Base-by-base conservation (phyloP, 2,113 vertebrate genomes). In the Elachura formosa region DNA sequence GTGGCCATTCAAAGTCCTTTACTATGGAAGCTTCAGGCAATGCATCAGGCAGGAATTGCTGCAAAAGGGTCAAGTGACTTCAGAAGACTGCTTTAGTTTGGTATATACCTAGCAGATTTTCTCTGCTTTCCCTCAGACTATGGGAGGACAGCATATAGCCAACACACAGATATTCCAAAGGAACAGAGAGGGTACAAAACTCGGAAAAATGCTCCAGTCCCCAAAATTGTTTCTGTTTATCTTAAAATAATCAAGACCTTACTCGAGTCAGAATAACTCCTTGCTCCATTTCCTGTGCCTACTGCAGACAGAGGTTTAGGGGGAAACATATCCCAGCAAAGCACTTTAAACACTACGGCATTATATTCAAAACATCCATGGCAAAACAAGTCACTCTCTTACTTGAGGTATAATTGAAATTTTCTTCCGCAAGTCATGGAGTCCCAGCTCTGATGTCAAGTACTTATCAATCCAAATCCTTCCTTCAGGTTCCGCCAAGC, bases 371-470 rank as follows among this genome's bases (percentile, higher is more conserved):
- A 85, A 74, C 4, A 23, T 11, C 83, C 31, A 33, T 2, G 54
- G 76, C 67, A 59, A 43, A 64, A 28, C 73, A 66, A 81, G 83
- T 34, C 71, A 76, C 33, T 54, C 55, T 87, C 94, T 83, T 97
- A 99, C 99, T 98, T 99, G 99, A 96, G 99, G 99, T 93, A 99
- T 99, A 98, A 99, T 99, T 34, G 99, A 99, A 98, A 99, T 99
- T 97, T 98, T 99, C 97, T 98, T 98, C 40, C 99, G 97, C 94
- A 99, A 97, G 95, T 99, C 98, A 22, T 99, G 99, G 36, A 99
- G 98, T 67, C 99, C 99, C 26, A 99, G 98, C 94, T 99, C 98
- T 18, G 98, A 98, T 21, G 98, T 99, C 97, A 98, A 93, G 89
- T 99, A 66, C 3, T 98, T 98, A 56, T 99, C 99, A 71, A 99